These are phyloP conservation scores for Pterocles gutturalis DNA, from an alignment of 2,113 vertebrate species.

Conservation along the genomic window DNA sequence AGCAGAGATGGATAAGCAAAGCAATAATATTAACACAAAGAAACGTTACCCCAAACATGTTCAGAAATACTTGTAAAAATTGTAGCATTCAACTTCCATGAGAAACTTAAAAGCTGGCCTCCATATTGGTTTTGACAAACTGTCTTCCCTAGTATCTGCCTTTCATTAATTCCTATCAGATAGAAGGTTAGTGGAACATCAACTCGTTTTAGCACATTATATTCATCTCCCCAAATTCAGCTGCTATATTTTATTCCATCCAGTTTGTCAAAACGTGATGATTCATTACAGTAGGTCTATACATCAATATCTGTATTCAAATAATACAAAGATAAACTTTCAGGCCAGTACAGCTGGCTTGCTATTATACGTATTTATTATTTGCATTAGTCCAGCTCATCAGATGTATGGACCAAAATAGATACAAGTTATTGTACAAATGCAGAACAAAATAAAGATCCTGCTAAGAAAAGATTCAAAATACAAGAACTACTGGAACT, in stretches of 20 bases:
- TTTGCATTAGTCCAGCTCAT: neutral
- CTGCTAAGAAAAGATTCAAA: neutral
- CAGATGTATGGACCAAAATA: slow-evolving; percentile 1
- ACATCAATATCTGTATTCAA: slow-evolving; percentile 23
- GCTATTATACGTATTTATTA: neutral
- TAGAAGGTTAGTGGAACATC: neutral
- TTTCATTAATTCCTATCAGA: slow-evolving; percentile 13
- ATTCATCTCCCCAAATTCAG: neutral
- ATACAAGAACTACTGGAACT: neutral
- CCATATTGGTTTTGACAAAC: neutral
- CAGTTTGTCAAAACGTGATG: slow-evolving; percentile 19
- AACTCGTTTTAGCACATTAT: slow-evolving; percentile 6
- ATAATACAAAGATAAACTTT: slow-evolving; percentile 29
- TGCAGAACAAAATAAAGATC: neutral
- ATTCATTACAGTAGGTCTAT: slow-evolving; percentile 15
- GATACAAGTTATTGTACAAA: neutral
- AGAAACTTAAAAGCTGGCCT: neutral
- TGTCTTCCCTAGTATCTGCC: neutral
- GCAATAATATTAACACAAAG: neutral
- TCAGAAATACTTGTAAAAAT: neutral
- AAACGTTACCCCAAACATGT: neutral
- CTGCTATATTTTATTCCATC: slow-evolving; percentile 1
- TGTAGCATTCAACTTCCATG: neutral
- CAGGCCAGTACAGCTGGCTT: neutral
- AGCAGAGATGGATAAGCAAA: neutral